These are phyloP conservation scores for Macaria notata DNA, from an alignment of 2,888 invertebrate species.

Conservation along the genomic window DNA sequence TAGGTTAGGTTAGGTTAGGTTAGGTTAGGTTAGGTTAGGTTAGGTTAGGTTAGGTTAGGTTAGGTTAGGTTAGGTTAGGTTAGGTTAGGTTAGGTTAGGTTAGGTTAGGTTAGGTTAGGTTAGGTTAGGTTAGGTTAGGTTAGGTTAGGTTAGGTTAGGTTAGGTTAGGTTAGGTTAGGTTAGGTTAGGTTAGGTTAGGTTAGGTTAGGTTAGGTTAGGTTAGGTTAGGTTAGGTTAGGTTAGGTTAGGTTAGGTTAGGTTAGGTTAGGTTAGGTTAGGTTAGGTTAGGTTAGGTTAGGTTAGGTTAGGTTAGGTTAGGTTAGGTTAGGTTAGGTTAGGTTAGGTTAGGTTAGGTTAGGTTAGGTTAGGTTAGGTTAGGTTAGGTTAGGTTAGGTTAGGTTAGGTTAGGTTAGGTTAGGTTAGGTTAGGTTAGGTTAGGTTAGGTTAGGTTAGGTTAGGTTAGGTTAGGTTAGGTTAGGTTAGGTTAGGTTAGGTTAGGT, in stretches of 20 bases:
- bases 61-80: slow-evolving; percentile 6
- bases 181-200: slow-evolving; percentile 1
- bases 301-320: slow-evolving; percentile 13
- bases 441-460: slow-evolving; percentile 7
- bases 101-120: slow-evolving; percentile 6
- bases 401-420: slow-evolving; percentile 6
- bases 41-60: slow-evolving; percentile 6
- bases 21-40: slow-evolving; percentile 6
- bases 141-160: slow-evolving; percentile 6
- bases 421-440: slow-evolving; percentile 7
- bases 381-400: slow-evolving; percentile 4
- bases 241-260: slow-evolving; percentile 14
- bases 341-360: slow-evolving; percentile 6
- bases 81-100: slow-evolving; percentile 6
- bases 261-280: slow-evolving; percentile 15
- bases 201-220: slow-evolving; percentile 2
- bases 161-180: slow-evolving; percentile 4
- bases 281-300: slow-evolving; percentile 16
- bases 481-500: slow-evolving; percentile 7
- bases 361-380: slow-evolving; percentile 6
- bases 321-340: slow-evolving; percentile 2
- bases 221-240: too few relatives aligned
- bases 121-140: slow-evolving; percentile 6
- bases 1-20: slow-evolving; percentile 6
- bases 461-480: slow-evolving; percentile 7